Percentiles rank a stretch among this genome's conserved stretches.
These are phyloP conservation scores for Ciconia stormi DNA, from an alignment of 2,113 vertebrate species.

Conservation along the genomic window DNA sequence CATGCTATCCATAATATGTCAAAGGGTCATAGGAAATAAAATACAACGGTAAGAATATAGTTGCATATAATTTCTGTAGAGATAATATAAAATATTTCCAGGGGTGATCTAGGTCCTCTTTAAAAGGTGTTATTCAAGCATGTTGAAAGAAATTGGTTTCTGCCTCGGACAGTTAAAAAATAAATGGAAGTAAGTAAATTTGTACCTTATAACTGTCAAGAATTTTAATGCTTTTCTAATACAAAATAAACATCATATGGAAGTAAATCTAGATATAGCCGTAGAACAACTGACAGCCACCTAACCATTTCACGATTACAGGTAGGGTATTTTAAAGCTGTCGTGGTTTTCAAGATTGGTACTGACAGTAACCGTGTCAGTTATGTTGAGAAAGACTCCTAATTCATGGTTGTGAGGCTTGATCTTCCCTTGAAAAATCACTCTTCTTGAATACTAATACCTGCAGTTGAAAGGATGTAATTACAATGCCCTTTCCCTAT, in stretches of 20 bases:
- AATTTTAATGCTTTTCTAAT: not conserved
- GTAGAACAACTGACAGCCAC: not conserved
- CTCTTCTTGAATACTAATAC: conserved; percentile 23
- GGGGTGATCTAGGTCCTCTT: not conserved
- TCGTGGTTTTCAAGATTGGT: not conserved
- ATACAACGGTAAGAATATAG: not conserved
- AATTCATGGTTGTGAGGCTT: not conserved
- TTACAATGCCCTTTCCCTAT: conserved; percentile 1
- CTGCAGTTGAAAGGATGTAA: not conserved
- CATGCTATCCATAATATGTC: not conserved
- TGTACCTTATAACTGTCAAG: not conserved
- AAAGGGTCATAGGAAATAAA: not conserved
- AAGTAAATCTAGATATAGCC: not conserved
- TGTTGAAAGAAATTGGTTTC: not conserved
- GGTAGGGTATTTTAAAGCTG: not conserved
- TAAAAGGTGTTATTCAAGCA: not conserved
- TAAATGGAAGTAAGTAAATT: conserved; percentile 24
- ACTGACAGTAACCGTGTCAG: not conserved
- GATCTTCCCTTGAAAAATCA: conserved; percentile 18
- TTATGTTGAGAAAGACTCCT: not conserved
- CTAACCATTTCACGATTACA: not conserved
- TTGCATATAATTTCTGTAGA: not conserved
- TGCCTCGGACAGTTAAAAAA: not conserved
- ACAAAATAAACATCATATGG: not conserved
- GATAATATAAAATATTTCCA: not conserved